Base-by-base conservation (phyloP, 2,797 vertebrate species). In the Microhierax caerulescens region DNA sequence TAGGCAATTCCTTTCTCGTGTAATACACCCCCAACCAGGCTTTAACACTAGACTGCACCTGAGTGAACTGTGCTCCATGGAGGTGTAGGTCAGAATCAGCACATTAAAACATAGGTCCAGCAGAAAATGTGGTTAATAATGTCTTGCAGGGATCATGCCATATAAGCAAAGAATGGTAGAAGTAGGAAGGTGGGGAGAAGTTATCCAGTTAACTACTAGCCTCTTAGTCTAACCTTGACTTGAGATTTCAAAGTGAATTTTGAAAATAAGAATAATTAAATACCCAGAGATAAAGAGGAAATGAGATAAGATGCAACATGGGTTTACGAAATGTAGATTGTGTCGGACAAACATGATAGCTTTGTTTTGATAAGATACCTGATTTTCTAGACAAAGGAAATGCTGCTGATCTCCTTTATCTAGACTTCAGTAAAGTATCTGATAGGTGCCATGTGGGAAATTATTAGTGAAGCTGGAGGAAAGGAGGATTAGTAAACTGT, bases 351-450 rank as follows among this genome's bases (percentile, higher is more conserved):
- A 63, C 91, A 94, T 61, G 96, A 96, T 97, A 96, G 95, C 96
- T 96, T 93, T 96, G 96, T 94, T 96, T 96, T 91, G 96, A 97
- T 97, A 95, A 96, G 96, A 93, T 91, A 91, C 96, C 47, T 89
- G 96, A 96, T 96, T 79, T 81, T 79, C 88, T 14, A 94, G 93
- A 96, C 94, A 94, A 93, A 95, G 91, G 86, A 60, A 92, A 89
- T 45, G 88, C 86, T 94, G 83, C 80, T 89, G 74, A 92, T 94
- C 93, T 92, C 84, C 84, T 96, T 96, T 96, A 97, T 97, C 96
- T 91, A 30, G 70, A 77, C 77, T 95, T 93, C 94, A 93, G 92
- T 87, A 77, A 95, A 81, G 95, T 93, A 95, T 89, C 92, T 96
- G 96, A 95, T 87, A 92, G 94, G 75, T 96, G 95, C 72, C 95